Evolutionary conservation across 2,113 vertebrate species (phyloP).

Genomic region (Struthio camelus): DNA sequence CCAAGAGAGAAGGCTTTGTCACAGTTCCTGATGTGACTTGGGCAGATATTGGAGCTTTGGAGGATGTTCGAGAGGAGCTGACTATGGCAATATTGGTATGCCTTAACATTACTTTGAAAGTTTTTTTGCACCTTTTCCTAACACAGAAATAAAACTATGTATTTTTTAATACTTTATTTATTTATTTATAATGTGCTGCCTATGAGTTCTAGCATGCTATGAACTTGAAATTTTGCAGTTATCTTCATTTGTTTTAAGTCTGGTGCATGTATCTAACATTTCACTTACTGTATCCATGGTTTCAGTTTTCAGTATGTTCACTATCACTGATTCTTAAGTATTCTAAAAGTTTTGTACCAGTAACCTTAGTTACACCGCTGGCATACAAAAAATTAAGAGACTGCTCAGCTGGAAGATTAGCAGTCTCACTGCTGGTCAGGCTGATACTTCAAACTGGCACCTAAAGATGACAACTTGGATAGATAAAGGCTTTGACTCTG

Average conservation of each 20-base stretch:
- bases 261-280: background rate
- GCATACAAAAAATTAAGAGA: background rate
- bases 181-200: background rate
- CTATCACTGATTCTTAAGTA: background rate
- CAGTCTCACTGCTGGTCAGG: background rate
- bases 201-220: background rate
- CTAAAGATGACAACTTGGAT: background rate
- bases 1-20: conserved; percentile 96
- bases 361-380: background rate
- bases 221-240: background rate
- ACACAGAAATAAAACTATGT: background rate
- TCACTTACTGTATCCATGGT: background rate
- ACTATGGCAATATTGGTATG: conserved; percentile 96
- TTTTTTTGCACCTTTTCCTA: background rate
- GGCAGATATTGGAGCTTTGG: conserved; percentile 92
- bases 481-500: background rate
- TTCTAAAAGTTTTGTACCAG: background rate
- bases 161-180: background rate
- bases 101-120: background rate
- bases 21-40: conserved; percentile 95
- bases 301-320: background rate
- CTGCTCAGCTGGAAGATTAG: background rate
- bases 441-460: background rate
- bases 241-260: background rate
- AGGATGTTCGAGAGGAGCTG: conserved; percentile 91